These are phyloP conservation scores for Dysdera silvatica DNA, from an alignment of 1,140 invertebrate genomes.

Conservation along the genomic window DNA sequence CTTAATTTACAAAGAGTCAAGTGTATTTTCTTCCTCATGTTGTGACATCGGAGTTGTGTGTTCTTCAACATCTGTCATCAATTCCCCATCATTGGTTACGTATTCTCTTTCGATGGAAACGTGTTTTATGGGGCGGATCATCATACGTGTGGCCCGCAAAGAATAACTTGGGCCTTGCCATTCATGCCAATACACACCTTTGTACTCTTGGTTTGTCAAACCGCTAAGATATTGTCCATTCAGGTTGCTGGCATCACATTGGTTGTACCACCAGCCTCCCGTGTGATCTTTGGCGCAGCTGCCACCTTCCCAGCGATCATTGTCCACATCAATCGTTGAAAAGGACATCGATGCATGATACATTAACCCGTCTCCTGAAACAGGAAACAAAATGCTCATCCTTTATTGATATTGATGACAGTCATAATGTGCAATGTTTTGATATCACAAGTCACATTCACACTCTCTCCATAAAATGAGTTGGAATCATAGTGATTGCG, in stretches of 20 bases:
- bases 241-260: constrained; percentile 89
- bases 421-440: too few relatives aligned
- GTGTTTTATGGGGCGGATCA: constrained; percentile 51
- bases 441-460: too few relatives aligned
- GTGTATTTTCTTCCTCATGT: too few relatives aligned
- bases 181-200: constrained; percentile 57
- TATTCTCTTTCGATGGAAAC: too few relatives aligned
- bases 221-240: constrained; percentile 86
- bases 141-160: constrained; percentile 69
- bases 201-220: constrained; percentile 38
- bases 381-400: constrained; percentile 43
- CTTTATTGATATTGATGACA: too few relatives aligned
- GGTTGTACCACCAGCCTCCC: constrained; percentile 52
- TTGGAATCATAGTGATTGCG: too few relatives aligned
- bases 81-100: too few relatives aligned
- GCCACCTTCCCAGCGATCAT: constrained; percentile 60
- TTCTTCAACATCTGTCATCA: too few relatives aligned
- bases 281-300: constrained; percentile 55
- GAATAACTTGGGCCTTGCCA: constrained; percentile 61
- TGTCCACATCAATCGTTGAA: constrained; percentile 61
- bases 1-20: too few relatives aligned
- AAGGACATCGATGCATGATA: constrained; percentile 66
- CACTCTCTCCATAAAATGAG: too few relatives aligned
- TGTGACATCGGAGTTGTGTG: too few relatives aligned
- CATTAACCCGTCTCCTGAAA: constrained; percentile 58